Percentiles rank a stretch among this genome's conserved stretches.
Conservation (phyloP, 2,113 vertebrate genomes). For the Toxotes jaculatrix region DNA sequence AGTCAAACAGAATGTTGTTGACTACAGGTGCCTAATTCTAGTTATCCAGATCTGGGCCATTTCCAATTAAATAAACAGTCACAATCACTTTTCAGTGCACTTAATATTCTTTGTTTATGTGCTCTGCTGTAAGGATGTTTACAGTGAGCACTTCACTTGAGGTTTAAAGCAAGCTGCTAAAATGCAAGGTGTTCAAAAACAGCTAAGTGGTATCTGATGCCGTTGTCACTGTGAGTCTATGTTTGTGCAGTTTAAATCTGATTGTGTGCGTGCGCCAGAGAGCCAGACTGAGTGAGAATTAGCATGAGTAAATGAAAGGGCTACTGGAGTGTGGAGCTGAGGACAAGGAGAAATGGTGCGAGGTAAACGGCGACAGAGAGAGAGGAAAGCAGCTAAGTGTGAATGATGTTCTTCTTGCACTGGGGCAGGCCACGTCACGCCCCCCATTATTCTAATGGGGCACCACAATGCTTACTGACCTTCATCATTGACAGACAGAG, state of each 20-base stretch:
- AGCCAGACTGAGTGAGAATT: conserved; percentile 34
- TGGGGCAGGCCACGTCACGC: conserved; percentile 55
- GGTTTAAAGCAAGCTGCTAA: neutral
- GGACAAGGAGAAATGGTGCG: conserved; percentile 53
- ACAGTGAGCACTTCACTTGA: neutral
- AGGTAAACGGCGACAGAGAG: conserved; percentile 39
- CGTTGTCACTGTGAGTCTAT: neutral
- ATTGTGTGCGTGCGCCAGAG: conserved; percentile 22
- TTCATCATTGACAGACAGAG: conserved; percentile 67
- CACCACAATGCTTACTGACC: conserved; percentile 75
- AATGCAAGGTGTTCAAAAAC: neutral
- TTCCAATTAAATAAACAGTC: conserved; percentile 11
- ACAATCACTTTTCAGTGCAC: neutral
- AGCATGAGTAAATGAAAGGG: conserved; percentile 57
- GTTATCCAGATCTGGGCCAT: conserved; percentile 34
- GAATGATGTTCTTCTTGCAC: conserved; percentile 71
- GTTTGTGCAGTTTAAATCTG: conserved; percentile 42
- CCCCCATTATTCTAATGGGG: conserved; percentile 75
- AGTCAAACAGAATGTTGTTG: conserved; percentile 14
- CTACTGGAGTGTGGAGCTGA: conserved; percentile 56
- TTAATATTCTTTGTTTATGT: conserved; percentile 7
- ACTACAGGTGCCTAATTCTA: conserved; percentile 31
- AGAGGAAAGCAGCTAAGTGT: conserved; percentile 68
- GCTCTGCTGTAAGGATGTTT: neutral
- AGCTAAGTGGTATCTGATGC: neutral